phyloP scores from a whole-genome alignment of 2,888 invertebrate genomes.

The Drosophila ezoana region DNA sequence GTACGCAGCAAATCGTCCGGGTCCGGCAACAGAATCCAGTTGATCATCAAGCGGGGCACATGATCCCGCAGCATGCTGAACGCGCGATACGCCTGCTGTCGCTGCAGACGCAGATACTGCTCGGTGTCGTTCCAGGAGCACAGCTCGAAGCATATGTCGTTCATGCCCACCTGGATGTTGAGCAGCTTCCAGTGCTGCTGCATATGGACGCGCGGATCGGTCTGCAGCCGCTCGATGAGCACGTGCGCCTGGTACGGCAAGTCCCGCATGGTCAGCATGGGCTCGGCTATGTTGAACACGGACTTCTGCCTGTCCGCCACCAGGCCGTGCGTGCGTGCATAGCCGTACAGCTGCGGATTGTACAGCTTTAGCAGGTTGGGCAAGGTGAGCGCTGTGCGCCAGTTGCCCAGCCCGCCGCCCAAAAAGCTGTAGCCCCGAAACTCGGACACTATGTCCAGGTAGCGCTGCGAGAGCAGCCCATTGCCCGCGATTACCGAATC shows the following conservation, averaged over 20 bases:
- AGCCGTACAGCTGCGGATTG: slow-evolving; percentile 88
- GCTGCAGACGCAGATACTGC: slow-evolving; percentile 84
- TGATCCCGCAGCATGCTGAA: slow-evolving; percentile 85
- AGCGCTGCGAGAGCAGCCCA: slow-evolving; percentile 83
- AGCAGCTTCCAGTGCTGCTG: slow-evolving; percentile 88
- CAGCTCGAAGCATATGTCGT: slow-evolving; percentile 87
- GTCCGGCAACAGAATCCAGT: slow-evolving; percentile 85
- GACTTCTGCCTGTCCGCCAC: slow-evolving; percentile 84
- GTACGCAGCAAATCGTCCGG: slow-evolving; percentile 84
- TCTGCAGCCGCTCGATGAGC: slow-evolving; percentile 86
- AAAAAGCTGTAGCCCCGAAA: slow-evolving; percentile 85
- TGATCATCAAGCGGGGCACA: slow-evolving; percentile 87
- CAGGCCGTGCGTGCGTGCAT: slow-evolving; percentile 80
- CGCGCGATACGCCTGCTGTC: slow-evolving; percentile 36
- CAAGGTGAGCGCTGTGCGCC: slow-evolving; percentile 86
- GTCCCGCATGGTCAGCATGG: slow-evolving; percentile 86
- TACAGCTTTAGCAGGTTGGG: slow-evolving; percentile 88
- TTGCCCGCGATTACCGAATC: slow-evolving; percentile 87
- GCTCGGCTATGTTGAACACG: slow-evolving; percentile 87
- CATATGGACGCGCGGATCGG: slow-evolving; percentile 86
- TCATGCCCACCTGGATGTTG: slow-evolving; percentile 87
- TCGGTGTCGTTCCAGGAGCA: slow-evolving; percentile 85
- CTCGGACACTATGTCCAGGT: slow-evolving; percentile 81
- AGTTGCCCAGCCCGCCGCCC: slow-evolving; percentile 85
- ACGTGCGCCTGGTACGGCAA: slow-evolving; percentile 86